A percentile compares a stretch with the other conserved stretches of the same genome.
These are phyloP conservation scores for Lissonota sp. DNA, from an alignment of 2,888 invertebrate species.

Conservation along the genomic window DNA sequence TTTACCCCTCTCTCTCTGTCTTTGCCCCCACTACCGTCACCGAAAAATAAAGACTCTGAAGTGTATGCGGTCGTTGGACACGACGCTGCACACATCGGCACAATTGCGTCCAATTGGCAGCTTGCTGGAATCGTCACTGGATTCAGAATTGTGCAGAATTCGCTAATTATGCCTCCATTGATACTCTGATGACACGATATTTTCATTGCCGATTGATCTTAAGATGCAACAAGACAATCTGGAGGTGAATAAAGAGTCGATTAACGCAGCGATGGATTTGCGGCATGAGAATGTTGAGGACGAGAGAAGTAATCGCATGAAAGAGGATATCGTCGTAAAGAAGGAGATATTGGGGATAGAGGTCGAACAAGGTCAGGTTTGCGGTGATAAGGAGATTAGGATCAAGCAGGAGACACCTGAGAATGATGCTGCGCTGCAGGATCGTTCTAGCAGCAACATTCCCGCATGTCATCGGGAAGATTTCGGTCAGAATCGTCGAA, in stretches of 20 bases:
- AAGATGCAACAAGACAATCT: constrained; percentile 79
- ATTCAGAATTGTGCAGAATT: neutral
- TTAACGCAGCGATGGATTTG: constrained; percentile 40
- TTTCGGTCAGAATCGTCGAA: constrained; percentile 19
- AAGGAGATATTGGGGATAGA: constrained; percentile 61
- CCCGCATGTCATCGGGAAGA: constrained; percentile 5
- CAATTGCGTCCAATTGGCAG: neutral
- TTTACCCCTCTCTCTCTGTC: constrained; percentile 29
- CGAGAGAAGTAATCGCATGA: constrained; percentile 48
- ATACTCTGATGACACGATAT: too few relatives aligned
- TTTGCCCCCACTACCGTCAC: constrained; percentile 46
- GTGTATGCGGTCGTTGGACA: constrained; percentile 6
- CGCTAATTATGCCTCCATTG: neutral
- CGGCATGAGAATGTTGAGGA: constrained; percentile 18
- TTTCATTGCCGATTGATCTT: neutral
- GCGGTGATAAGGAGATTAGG: constrained; percentile 66
- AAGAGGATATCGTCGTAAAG: constrained; percentile 65
- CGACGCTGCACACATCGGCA: constrained; percentile 44
- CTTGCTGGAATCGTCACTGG: too few relatives aligned
- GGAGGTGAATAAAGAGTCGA: constrained; percentile 61
- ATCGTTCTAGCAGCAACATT: constrained; percentile 15
- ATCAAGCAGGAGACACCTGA: constrained; percentile 74
- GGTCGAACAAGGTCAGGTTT: constrained; percentile 46
- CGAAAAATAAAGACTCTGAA: constrained; percentile 3
- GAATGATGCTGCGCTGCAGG: constrained; percentile 23